Percentiles rank a stretch among this genome's conserved stretches.
phyloP scores from a whole-genome alignment of 2,888 invertebrate genomes.

The Erebia epiphron region DNA sequence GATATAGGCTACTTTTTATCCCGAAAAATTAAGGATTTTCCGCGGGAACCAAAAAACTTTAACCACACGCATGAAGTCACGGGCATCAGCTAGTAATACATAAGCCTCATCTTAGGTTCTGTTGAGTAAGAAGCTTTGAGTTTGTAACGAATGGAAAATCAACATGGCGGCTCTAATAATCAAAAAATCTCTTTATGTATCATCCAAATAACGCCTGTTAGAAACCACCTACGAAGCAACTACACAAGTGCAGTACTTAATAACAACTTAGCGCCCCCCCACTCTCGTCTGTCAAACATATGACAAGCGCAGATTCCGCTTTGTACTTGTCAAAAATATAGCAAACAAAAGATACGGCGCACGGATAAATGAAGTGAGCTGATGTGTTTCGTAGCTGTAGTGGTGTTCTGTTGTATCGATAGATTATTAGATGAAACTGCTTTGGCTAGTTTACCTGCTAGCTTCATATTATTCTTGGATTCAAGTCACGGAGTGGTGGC shows the following conservation, averaged over 20 bases:
- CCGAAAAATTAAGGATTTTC: too few species aligned
- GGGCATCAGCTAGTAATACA: too few species aligned
- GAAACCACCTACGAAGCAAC: conserved; percentile 28
- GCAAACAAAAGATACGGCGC: conserved; percentile 81
- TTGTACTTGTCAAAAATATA: conserved; percentile 83
- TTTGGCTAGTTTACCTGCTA: not conserved
- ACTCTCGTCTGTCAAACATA: conserved; percentile 77
- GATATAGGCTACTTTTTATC: too few species aligned
- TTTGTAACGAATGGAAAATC: not conserved
- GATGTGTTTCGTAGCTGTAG: conserved; percentile 73
- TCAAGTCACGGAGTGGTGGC: too few species aligned
- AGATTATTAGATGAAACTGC: conserved; percentile 18
- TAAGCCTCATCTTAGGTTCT: too few species aligned
- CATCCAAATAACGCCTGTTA: conserved; percentile 23
- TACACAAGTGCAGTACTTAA: conserved; percentile 75
- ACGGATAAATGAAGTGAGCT: conserved; percentile 82
- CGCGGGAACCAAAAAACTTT: too few species aligned
- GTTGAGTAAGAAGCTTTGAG: not conserved
- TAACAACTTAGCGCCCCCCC: conserved; percentile 74
- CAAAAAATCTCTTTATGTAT: conserved; percentile 9
- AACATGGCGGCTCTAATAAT: conserved; percentile 13
- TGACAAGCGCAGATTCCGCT: conserved; percentile 81
- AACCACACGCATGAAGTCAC: too few species aligned
- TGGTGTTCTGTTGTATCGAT: conserved; percentile 46
- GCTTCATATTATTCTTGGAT: too few species aligned